phyloP scores from a whole-genome alignment of 2,797 vertebrate genomes.

The Vireo griseus region DNA sequence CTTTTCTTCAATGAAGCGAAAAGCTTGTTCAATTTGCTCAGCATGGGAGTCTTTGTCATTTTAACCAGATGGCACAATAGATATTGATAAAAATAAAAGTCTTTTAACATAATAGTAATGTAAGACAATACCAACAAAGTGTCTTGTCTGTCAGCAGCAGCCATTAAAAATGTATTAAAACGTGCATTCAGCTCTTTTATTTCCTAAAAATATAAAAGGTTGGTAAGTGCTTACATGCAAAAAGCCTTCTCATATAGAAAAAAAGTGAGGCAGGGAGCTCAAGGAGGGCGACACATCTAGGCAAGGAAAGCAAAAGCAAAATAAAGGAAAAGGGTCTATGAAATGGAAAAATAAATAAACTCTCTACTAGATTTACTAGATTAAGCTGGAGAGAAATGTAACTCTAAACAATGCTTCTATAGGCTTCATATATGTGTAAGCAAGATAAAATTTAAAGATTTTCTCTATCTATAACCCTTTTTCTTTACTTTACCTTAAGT shows the following conservation, averaged over 20 bases:
- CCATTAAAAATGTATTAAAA: constrained; percentile 77
- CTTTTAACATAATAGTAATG: constrained; percentile 68
- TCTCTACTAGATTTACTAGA: not conserved
- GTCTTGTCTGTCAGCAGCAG: constrained; percentile 47
- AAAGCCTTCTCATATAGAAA: constrained; percentile 49
- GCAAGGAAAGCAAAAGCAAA: constrained; percentile 57
- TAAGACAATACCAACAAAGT: constrained; percentile 70
- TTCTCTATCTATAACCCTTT: not conserved
- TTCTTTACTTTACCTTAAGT: not conserved
- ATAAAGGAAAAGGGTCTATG: constrained; percentile 19
- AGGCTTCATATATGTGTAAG: not conserved
- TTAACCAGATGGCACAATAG: constrained; percentile 67
- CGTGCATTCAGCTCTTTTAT: constrained; percentile 56
- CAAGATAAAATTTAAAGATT: constrained; percentile 44
- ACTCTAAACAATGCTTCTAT: constrained; percentile 36
- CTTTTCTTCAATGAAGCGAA: constrained; percentile 69
- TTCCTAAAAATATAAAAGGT: constrained; percentile 65
- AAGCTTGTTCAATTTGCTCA: constrained; percentile 64
- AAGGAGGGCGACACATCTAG: constrained; percentile 50
- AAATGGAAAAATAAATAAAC: not conserved
- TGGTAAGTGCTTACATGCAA: constrained; percentile 51
- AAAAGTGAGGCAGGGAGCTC: constrained; percentile 4
- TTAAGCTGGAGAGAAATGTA: constrained; percentile 29
- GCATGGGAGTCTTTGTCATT: constrained; percentile 69
- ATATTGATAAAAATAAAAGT: constrained; percentile 75